Conservation (phyloP, 2,888 invertebrate species). For the Tineola bisselliella region DNA sequence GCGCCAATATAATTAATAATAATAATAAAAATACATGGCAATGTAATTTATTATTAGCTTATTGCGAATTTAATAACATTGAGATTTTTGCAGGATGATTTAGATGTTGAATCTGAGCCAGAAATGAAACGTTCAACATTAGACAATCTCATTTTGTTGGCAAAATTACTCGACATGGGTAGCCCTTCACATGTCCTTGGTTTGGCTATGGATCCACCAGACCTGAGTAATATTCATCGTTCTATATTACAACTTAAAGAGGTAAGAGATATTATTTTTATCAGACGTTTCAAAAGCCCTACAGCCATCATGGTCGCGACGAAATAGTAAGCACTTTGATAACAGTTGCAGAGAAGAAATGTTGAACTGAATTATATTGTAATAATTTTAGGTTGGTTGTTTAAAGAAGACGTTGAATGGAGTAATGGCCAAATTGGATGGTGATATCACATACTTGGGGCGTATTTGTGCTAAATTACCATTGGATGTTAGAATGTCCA, state of each 20-base stretch:
- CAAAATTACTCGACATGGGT: constrained; percentile 85
- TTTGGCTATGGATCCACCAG: constrained; percentile 87
- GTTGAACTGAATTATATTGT: not conserved
- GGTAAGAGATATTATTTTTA: too few relatives aligned
- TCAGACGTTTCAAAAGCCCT: too few relatives aligned
- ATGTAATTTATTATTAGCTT: too few relatives aligned
- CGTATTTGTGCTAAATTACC: constrained; percentile 84
- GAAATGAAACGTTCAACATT: constrained; percentile 86
- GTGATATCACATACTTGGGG: constrained; percentile 89
- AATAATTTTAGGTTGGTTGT: constrained; percentile 74
- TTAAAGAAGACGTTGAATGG: constrained; percentile 70
- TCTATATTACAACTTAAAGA: constrained; percentile 89
- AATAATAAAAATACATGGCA: too few relatives aligned
- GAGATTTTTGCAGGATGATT: constrained; percentile 3
- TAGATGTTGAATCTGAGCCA: constrained; percentile 63
- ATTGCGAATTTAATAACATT: constrained; percentile 16
- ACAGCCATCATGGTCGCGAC: too few relatives aligned
- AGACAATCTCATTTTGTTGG: constrained; percentile 79
- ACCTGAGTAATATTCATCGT: constrained; percentile 80
- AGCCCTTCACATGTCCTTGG: constrained; percentile 82
- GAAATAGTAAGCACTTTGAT: too few relatives aligned
- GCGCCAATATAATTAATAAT: too few relatives aligned
- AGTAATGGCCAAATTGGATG: constrained; percentile 71
- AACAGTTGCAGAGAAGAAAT: not conserved
- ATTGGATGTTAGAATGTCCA: constrained; percentile 81